These are phyloP conservation scores for Gorsachius goisagi DNA, from an alignment of 2,113 vertebrate species.

Conservation along the genomic window DNA sequence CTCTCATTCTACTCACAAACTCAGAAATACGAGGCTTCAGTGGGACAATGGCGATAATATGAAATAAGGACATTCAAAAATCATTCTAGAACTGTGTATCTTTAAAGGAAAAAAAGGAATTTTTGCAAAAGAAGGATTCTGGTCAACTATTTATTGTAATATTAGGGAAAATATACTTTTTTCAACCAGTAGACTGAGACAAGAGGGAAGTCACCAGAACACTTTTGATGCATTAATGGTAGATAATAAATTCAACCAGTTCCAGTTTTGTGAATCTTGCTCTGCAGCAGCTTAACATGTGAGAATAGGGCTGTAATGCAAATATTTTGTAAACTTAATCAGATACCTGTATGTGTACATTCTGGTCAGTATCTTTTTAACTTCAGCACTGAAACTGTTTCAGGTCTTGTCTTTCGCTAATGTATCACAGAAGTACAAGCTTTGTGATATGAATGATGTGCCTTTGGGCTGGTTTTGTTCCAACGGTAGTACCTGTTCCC, in stretches of 20 bases:
- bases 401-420: background rate
- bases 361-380: background rate
- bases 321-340: background rate
- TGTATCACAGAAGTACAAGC: background rate
- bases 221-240: background rate
- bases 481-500: background rate
- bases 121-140: background rate
- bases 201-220: background rate
- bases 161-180: background rate
- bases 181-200: background rate
- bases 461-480: background rate
- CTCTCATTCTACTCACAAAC: background rate
- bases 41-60: background rate
- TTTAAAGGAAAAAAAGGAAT: background rate
- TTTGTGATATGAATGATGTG: background rate
- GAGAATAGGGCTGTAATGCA: background rate
- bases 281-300: background rate
- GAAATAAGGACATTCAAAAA: background rate
- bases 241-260: background rate
- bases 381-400: background rate
- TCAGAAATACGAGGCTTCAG: background rate
- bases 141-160: background rate
- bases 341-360: background rate
- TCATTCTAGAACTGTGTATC: background rate
- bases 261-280: background rate